Evolutionary conservation across 2,888 invertebrate species (phyloP).

Genomic region (Mesorhabditis sp.): DNA sequence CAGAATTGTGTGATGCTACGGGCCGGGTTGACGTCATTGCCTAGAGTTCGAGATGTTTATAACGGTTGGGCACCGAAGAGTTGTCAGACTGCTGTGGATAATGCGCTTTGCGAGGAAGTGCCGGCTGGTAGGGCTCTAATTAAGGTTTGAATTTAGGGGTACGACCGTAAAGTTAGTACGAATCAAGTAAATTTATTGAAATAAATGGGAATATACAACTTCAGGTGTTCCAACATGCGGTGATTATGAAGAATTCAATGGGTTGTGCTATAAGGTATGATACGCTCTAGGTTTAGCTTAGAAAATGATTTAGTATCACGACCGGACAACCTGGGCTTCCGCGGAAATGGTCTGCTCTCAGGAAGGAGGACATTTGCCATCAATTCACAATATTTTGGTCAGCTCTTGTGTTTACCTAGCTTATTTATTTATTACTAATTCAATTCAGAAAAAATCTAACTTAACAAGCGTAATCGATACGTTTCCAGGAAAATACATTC

Average conservation of each 20-base stretch:
- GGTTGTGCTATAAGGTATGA: not conserved
- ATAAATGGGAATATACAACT: not conserved
- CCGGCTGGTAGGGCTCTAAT: not conserved
- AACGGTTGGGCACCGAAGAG: constrained; percentile 5
- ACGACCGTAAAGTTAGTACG: too few relatives aligned
- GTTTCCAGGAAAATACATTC: not conserved
- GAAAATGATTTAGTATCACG: not conserved
- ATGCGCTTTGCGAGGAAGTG: constrained; percentile 4
- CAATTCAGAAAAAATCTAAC: not conserved
- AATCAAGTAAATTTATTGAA: not conserved
- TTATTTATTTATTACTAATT: too few relatives aligned
- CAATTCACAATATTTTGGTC: constrained; percentile 1
- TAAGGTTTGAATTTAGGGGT: not conserved
- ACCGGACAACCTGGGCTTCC: not conserved
- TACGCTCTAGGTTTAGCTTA: not conserved
- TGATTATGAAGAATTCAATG: constrained; percentile 1
- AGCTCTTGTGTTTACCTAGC: not conserved
- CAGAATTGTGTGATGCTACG: not conserved
- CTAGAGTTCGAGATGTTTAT: not conserved
- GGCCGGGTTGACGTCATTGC: not conserved
- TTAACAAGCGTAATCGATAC: too few relatives aligned
- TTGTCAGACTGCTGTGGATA: not conserved
- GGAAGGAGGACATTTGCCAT: not conserved
- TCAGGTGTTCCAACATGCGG: not conserved
- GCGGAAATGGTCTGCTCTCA: constrained; percentile 1